Base-by-base conservation (phyloP, 2,797 vertebrate species). In the Eurystomus glaucurus region DNA sequence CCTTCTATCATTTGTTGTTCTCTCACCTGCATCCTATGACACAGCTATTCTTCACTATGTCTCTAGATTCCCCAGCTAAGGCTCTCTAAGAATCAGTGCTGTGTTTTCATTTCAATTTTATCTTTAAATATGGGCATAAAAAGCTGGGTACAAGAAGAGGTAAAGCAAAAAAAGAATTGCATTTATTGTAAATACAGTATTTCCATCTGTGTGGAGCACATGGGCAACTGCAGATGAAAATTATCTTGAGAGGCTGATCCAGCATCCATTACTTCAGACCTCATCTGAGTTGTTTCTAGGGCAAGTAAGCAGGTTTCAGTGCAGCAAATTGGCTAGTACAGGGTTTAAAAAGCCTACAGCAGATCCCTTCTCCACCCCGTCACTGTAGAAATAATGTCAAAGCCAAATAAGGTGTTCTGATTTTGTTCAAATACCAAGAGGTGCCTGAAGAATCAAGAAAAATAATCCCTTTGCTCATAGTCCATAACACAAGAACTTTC, bases 331-430 rank as follows among this genome's bases (percentile, higher is more conserved):
- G 8, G 21, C 31, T 66, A 11, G 19, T 16, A 75, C 26, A 64
- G 11, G 25, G 11, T 29, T 64, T 20, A 91, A 48, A 21, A 66
- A 26, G 7, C 11, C 15, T 57, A 77, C 18, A 46, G 41, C 14
- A 75, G 14, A 71, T 1, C 15, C 3, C 4, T 4, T 75, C 22
- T 10, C 11, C 2, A 5, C 2, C 2, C n/a, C 9, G 22, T 5
- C 17, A 60, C 39, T 72, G 37, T 1, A 83, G 26, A 79, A 82
- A 68, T 21, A 0, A 62, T 20, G 8, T 89, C 28, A 48, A 79
- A 76, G 21, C n/a, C 28, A 83, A 71, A 41, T 14, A 61, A 78
- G 11, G 37, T n/a, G 80, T 10, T 86, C 18, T 29, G 13, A 20
- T 55, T 65, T 71, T 69, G 35, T 78, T 88, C 64, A 52, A 86